These are phyloP conservation scores for Manis pentadactyla DNA, from an alignment of 2,797 vertebrate species.

Conservation along the genomic window DNA sequence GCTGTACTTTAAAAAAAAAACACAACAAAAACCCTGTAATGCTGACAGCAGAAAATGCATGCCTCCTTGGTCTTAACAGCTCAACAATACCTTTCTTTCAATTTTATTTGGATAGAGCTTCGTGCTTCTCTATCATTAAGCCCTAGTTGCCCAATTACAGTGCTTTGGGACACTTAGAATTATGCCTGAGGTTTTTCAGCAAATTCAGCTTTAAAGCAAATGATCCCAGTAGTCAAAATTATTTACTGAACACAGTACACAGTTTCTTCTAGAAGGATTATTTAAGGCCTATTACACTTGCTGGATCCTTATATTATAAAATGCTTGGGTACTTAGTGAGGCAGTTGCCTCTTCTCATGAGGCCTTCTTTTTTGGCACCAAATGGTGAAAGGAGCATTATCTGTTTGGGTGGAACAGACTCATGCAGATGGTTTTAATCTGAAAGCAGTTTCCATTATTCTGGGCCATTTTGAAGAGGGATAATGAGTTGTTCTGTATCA, in stretches of 20 bases:
- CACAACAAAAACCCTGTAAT: neutral
- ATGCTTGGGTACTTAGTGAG: conserved; percentile 24
- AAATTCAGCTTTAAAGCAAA: conserved; percentile 75
- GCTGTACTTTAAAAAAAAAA: neutral
- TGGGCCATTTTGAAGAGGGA: neutral
- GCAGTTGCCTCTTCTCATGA: neutral
- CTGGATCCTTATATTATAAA: conserved; percentile 47
- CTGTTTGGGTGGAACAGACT: neutral
- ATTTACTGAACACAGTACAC: conserved; percentile 68
- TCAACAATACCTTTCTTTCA: conserved; percentile 61
- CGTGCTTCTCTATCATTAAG: conserved; percentile 52
- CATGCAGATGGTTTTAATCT: neutral
- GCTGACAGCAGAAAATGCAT: conserved; percentile 63
- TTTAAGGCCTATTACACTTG: conserved; percentile 45
- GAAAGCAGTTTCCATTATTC: conserved; percentile 33
- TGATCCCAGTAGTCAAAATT: conserved; percentile 72
- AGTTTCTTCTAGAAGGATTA: conserved; percentile 60
- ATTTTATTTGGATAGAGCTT: conserved; percentile 36
- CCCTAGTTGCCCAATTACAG: conserved; percentile 66
- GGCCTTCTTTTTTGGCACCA: neutral
- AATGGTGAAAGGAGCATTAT: neutral
- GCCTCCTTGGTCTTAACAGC: conserved; percentile 40
- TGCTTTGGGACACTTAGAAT: conserved; percentile 66
- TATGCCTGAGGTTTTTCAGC: conserved; percentile 21
- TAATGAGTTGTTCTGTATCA: neutral